Percentiles rank a stretch among this genome's conserved stretches.
phyloP scores from a whole-genome alignment of 2,888 invertebrate genomes.

The Lasioglossum marginatum region DNA sequence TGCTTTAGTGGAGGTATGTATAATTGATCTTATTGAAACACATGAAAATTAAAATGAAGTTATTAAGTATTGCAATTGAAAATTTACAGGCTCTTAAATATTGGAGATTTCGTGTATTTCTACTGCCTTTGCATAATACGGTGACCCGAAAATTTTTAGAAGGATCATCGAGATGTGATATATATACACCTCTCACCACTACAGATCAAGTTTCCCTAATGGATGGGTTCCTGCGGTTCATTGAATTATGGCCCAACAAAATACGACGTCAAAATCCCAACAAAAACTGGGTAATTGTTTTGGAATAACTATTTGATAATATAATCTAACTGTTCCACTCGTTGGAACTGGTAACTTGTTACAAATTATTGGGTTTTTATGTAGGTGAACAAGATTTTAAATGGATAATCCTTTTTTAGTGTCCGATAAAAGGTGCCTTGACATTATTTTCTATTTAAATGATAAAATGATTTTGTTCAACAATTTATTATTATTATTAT shows the following conservation, averaged over 20 bases:
- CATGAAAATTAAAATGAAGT: not conserved
- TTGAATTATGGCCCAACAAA: constrained; percentile 95
- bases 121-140: constrained; percentile 93
- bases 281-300: constrained; percentile 89
- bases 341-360: constrained; percentile 8
- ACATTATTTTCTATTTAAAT: constrained; percentile 15
- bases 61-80: not conserved
- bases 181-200: constrained; percentile 89
- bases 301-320: constrained; percentile 5
- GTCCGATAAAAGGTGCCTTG: constrained; percentile 13
- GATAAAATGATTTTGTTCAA: constrained; percentile 38
- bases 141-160: constrained; percentile 93
- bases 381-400: not conserved
- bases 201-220: constrained; percentile 87
- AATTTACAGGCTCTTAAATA: constrained; percentile 91
- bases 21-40: not conserved
- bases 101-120: constrained; percentile 95
- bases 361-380: not conserved
- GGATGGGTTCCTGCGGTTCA: constrained; percentile 92
- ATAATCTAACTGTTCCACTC: constrained; percentile 7
- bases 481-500: constrained; percentile 59
- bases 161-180: constrained; percentile 91
- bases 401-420: not conserved
- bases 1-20: constrained; percentile 91
- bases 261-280: constrained; percentile 91